Conservation (phyloP, 2,797 vertebrate species). For the Mormyrops attenuatus region DNA sequence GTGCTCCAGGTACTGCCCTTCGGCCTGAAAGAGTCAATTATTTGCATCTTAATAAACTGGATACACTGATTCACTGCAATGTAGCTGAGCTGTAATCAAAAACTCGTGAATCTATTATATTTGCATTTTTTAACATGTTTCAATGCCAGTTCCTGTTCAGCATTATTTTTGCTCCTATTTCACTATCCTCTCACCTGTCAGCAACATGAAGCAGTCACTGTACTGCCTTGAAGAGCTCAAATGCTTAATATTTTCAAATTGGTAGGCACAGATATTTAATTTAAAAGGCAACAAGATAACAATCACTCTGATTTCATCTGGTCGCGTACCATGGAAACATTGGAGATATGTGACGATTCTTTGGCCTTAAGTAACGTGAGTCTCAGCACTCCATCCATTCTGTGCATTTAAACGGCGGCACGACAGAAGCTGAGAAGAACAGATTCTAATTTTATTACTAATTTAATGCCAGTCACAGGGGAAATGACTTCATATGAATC, state of each 20-base stretch:
- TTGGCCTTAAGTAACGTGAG: background rate
- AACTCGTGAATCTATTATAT: background rate
- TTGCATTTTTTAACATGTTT: background rate
- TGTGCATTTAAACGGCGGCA: background rate
- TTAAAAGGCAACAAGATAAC: background rate
- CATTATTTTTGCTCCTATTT: background rate
- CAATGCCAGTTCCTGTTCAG: background rate
- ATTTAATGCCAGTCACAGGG: background rate
- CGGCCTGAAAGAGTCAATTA: conserved; percentile 25
- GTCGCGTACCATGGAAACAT: background rate
- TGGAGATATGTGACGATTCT: background rate
- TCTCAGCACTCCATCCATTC: background rate
- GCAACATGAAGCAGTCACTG: background rate
- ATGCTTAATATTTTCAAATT: background rate
- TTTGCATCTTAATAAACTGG: conserved; percentile 19
- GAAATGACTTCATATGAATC: background rate
- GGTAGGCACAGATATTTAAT: background rate
- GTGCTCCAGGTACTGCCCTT: conserved; percentile 6
- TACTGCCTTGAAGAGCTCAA: background rate
- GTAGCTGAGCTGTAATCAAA: background rate
- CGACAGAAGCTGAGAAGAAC: background rate
- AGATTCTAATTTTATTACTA: background rate
- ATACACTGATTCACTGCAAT: background rate
- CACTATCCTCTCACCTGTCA: background rate
- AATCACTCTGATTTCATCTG: background rate